phyloP scores from a whole-genome alignment of 2,113 vertebrate genomes.

The Engystomops pustulosus region DNA sequence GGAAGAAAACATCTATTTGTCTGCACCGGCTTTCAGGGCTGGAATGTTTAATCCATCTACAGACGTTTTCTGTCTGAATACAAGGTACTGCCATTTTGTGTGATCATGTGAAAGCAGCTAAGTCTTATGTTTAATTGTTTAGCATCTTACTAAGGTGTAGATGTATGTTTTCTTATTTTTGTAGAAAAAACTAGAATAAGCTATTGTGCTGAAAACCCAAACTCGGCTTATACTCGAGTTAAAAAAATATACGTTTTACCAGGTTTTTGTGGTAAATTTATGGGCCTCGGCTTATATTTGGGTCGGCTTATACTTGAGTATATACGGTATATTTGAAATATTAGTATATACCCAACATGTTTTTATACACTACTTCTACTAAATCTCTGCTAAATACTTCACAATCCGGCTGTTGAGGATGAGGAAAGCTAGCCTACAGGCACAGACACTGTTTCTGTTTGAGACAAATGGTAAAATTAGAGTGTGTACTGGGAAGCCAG shows the following conservation, averaged over 20 bases:
- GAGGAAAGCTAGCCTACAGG: not conserved
- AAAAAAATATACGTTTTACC: no score
- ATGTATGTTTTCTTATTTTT: no score
- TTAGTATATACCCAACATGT: not conserved
- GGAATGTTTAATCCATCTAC: slow-evolving; percentile 18
- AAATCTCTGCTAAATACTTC: not conserved
- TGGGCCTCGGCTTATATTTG: no score
- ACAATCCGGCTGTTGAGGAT: not conserved
- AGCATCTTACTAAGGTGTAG: not conserved
- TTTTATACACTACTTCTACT: not conserved
- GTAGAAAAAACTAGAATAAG: no score
- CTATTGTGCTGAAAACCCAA: no score
- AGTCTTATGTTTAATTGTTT: not conserved
- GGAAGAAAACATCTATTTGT: slow-evolving; percentile 40
- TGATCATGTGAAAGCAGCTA: not conserved
- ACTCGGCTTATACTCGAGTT: no score
- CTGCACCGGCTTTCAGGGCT: slow-evolving; percentile 6
- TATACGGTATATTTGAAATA: no score
- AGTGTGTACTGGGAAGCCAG: slow-evolving; percentile 10
- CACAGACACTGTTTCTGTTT: slow-evolving; percentile 13
- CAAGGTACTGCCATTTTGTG: not conserved
- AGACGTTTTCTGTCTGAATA: slow-evolving; percentile 19
- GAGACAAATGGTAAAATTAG: slow-evolving; percentile 25
- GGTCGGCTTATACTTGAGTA: no score
- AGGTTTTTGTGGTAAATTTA: no score